These are phyloP conservation scores for Chironomus riparius DNA, from an alignment of 2,888 invertebrate genomes.

Conservation along the genomic window DNA sequence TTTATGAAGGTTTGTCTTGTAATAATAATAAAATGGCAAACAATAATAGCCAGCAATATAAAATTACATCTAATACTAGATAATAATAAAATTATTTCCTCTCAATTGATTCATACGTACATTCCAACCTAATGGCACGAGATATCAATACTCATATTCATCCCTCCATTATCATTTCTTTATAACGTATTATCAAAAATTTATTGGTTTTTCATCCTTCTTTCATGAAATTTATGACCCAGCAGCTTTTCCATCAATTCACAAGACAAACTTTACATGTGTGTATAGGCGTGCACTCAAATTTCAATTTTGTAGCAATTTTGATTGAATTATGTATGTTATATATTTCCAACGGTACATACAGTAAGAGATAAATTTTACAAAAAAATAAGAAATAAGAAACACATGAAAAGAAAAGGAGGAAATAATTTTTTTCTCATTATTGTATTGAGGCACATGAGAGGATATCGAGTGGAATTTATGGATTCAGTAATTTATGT, in stretches of 20 bases:
- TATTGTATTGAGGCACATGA: neutral
- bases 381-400: neutral
- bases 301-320: constrained; percentile 2
- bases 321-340: constrained; percentile 23
- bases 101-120: neutral
- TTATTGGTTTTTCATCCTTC: neutral
- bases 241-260: neutral
- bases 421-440: neutral
- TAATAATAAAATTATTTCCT: neutral
- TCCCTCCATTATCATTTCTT: neutral
- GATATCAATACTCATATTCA: neutral
- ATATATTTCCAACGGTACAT: neutral
- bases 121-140: neutral
- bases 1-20: too few species aligned
- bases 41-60: too few species aligned
- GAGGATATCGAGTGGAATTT: constrained; percentile 4
- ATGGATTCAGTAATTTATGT: constrained; percentile 4
- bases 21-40: too few species aligned
- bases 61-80: neutral
- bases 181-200: neutral
- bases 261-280: neutral
- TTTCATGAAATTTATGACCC: neutral
- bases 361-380: neutral
- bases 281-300: neutral
- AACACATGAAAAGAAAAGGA: neutral